Conservation (phyloP, 2,113 vertebrate genomes). For the Zosterops borbonicus region DNA sequence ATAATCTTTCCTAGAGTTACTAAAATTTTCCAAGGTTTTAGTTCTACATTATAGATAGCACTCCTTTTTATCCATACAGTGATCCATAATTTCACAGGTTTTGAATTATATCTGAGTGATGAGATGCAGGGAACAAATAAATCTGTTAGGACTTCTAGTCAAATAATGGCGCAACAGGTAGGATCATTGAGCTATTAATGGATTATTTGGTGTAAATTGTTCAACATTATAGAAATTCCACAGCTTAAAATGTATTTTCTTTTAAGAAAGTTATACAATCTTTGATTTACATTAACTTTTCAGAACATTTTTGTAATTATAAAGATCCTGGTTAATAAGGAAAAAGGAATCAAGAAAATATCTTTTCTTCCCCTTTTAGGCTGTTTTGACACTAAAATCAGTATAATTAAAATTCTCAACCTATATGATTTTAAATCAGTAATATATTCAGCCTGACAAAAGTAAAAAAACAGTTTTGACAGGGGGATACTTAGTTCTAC, state of each 20-base stretch:
- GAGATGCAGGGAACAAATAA: not conserved
- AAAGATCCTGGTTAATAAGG: not conserved
- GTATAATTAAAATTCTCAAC: not conserved
- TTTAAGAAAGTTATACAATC: not conserved
- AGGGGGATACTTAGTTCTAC: not conserved
- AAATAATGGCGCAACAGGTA: not conserved
- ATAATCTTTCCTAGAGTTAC: not conserved
- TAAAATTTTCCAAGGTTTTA: not conserved
- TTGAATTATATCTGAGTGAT: not conserved
- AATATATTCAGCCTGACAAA: not conserved
- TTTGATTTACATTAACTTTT: not conserved
- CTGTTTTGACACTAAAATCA: not conserved
- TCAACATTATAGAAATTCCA: not conserved
- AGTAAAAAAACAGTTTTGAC: not conserved
- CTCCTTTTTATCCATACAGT: not conserved
- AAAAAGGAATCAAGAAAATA: not conserved
- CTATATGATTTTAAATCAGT: not conserved
- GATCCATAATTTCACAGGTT: not conserved
- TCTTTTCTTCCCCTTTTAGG: not conserved
- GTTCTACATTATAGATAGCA: not conserved
- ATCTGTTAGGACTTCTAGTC: not conserved
- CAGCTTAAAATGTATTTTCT: not conserved
- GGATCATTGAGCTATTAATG: not conserved
- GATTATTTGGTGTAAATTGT: not conserved
- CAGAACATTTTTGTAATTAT: not conserved